Base-by-base conservation (phyloP, 2,113 vertebrate species). In the Charadrius vociferus region DNA sequence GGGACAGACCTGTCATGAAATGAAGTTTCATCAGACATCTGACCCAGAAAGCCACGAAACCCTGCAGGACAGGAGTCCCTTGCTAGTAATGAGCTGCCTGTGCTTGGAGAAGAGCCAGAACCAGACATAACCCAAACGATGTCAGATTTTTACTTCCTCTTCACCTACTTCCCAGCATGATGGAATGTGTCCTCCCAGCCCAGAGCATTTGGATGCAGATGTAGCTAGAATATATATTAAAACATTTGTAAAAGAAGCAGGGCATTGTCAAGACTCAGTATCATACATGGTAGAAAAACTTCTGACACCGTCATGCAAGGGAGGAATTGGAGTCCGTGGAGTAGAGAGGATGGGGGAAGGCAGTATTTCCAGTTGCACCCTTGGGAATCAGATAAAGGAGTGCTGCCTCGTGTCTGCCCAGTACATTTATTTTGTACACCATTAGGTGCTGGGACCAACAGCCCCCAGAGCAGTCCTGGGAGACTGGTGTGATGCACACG, bases 251-350 rank as follows among this genome's bases (percentile, higher is more conserved):
- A 52, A 80, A 86, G 43, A 32, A 85, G 21, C n/a, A 59, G n/a
- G 11, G 32, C 14, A 5, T 3, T 7, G 37, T 34, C 0, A 1
- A 67, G n/a, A 45, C 17, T 80, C 34, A 20, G 5, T 21, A 22
- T 4, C n/a, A 55, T 39, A 73, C 2, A 9, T 10, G 30, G n/a
- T 21, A 20, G 73, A 53, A 87, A 67, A 86, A 19, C 8, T 22
- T 53, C 4, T 7, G 30, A 32, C 34, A 37, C 21, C 1, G 0
- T 47, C 4, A 2, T 7, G 21, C 7, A 19, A 19, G 15, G 34
- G 21, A 80, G 61, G 53, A 62, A 34, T 12, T 47, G 19, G 23
- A 45, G 68, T 18, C 66, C 1, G 0, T 13, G 34, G 22, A 68
- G 53, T 4, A 30, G 22, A 39, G 37, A 32, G 16, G n/a, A 26